A percentile compares a stretch with the other conserved stretches of the same genome.
Conservation (phyloP, 2,113 vertebrate species). For the Bambusicola thoracicus region DNA sequence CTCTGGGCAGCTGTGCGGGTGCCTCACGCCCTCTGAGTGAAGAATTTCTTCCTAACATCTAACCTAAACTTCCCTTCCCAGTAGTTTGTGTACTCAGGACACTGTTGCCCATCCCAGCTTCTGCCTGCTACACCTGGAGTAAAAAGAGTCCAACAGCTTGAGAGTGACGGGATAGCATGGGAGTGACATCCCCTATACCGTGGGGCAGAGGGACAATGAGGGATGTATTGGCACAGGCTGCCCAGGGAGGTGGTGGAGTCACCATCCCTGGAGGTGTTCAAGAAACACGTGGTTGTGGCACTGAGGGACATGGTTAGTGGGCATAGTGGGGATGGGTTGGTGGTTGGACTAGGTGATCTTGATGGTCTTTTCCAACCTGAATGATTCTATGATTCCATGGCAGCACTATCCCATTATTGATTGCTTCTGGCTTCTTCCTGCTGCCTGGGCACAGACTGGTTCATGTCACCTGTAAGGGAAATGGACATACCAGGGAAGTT, state of each 20-base stretch:
- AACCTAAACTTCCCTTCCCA: background rate
- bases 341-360: too few relatives aligned
- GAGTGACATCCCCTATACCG: background rate
- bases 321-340: too few relatives aligned
- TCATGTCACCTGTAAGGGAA: background rate
- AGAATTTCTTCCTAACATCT: too few relatives aligned
- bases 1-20: too few relatives aligned
- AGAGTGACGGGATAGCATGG: background rate
- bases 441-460: background rate
- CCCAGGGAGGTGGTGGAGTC: too few relatives aligned
- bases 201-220: background rate
- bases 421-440: background rate
- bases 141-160: background rate
- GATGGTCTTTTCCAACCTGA: too few relatives aligned
- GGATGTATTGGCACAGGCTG: too few relatives aligned
- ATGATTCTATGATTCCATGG: too few relatives aligned
- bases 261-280: too few relatives aligned
- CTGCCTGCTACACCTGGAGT: background rate
- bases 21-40: too few relatives aligned
- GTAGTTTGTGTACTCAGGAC: accelerated
- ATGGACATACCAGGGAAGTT: accelerated
- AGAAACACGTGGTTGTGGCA: too few relatives aligned
- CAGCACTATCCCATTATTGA: background rate
- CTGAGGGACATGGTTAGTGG: too few relatives aligned
- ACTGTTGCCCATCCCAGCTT: accelerated